Percentiles rank a stretch among this genome's conserved stretches.
These are phyloP conservation scores for Pterostichus madidus DNA, from an alignment of 2,888 invertebrate genomes.

Conservation along the genomic window DNA sequence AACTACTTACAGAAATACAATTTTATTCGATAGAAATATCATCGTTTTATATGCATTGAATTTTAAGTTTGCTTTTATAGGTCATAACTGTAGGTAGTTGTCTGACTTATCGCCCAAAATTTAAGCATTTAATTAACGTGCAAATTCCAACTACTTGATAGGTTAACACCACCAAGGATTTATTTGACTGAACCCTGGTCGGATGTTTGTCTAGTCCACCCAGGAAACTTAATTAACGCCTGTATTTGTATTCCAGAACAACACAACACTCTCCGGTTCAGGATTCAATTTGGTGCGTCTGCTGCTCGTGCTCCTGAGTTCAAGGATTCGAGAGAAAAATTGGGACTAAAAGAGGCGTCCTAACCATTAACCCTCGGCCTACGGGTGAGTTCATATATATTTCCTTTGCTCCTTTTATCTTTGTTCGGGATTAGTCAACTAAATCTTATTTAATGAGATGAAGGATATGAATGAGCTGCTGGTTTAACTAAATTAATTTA, in stretches of 20 bases:
- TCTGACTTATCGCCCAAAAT: too few species aligned
- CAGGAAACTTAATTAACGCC: conserved; percentile 31
- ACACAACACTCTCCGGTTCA: background rate
- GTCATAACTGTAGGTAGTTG: too few species aligned
- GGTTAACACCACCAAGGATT: background rate
- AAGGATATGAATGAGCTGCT: conserved; percentile 11
- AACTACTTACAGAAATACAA: too few species aligned
- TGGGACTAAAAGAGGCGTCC: background rate
- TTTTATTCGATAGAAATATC: too few species aligned
- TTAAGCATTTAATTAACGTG: background rate
- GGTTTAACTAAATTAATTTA: conserved; percentile 13
- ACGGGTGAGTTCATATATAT: conserved; percentile 35
- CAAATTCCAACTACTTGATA: background rate
- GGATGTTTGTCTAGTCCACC: conserved; percentile 21
- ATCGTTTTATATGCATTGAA: too few species aligned
- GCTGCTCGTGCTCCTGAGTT: conserved; percentile 6
- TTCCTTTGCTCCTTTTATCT: conserved; percentile 17
- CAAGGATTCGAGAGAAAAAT: conserved; percentile 23
- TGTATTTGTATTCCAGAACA: conserved; percentile 36
- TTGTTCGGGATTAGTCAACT: conserved; percentile 8
- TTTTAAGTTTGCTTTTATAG: too few species aligned
- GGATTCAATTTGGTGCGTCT: conserved; percentile 30
- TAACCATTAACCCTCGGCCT: background rate
- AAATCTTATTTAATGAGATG: conserved; percentile 37
- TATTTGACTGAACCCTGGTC: background rate